Percentiles rank a stretch among this genome's conserved stretches.
phyloP scores from a whole-genome alignment of 1,140 invertebrate genomes.

The Drosophila triauraria region DNA sequence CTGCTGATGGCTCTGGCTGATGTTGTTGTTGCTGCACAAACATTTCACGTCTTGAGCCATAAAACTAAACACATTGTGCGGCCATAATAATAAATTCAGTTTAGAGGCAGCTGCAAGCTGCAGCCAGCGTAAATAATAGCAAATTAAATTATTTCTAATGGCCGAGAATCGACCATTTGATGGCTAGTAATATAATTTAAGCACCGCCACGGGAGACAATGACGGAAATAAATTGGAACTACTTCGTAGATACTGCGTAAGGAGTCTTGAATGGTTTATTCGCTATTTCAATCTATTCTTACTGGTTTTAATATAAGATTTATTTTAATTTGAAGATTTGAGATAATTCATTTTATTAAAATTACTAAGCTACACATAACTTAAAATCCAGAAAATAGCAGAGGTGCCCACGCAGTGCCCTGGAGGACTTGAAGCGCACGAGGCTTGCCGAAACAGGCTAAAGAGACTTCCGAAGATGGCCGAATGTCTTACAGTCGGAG shows the following conservation, averaged over 20 bases:
- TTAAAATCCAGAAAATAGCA: neutral
- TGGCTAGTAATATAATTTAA: conserved; percentile 43
- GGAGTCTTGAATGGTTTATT: neutral
- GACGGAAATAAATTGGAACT: neutral
- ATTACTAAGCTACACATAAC: neutral
- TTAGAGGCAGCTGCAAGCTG: conserved; percentile 54
- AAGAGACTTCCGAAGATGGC: too few relatives aligned
- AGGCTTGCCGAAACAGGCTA: too few relatives aligned
- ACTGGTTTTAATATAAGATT: neutral
- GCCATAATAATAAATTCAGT: conserved; percentile 75
- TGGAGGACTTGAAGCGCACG: neutral
- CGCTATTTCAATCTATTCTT: too few relatives aligned
- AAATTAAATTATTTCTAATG: conserved; percentile 49
- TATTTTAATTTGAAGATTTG: neutral
- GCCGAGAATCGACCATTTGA: conserved; percentile 48
- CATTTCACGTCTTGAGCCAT: conserved; percentile 71
- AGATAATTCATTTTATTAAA: neutral
- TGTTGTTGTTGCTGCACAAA: conserved; percentile 45
- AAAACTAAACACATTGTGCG: conserved; percentile 78
- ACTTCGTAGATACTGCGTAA: neutral
- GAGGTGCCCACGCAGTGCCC: neutral
- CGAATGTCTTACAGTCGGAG: neutral
- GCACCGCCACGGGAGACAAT: neutral
- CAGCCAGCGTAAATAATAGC: conserved; percentile 39
- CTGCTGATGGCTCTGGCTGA: neutral